phyloP scores from a whole-genome alignment of 2,797 vertebrate genomes.

The Thunnus albacares region DNA sequence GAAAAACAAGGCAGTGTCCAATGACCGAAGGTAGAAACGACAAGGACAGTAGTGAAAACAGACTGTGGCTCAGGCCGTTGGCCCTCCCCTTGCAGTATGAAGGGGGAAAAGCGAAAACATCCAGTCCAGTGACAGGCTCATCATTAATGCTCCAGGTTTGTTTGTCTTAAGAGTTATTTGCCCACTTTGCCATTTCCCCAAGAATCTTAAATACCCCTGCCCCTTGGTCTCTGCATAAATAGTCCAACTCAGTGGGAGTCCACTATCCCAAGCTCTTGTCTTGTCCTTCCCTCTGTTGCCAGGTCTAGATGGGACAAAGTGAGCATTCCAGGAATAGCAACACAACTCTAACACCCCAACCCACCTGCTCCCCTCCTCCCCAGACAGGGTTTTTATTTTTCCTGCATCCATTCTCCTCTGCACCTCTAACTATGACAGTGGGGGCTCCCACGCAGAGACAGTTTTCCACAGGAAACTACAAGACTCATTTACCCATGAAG shows the following conservation, averaged over 20 bases:
- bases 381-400: conserved; percentile 10
- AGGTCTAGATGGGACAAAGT: conserved; percentile 72
- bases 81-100: conserved; percentile 44
- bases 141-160: conserved; percentile 84
- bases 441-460: conserved; percentile 23
- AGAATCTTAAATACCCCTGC: conserved; percentile 84
- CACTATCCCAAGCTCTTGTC: conserved; percentile 55
- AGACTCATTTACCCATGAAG: conserved; percentile 29
- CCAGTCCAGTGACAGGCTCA: conserved; percentile 79
- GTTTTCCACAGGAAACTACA: conserved; percentile 36
- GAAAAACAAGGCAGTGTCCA: conserved; percentile 83
- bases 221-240: conserved; percentile 76
- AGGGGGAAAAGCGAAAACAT: conserved; percentile 79
- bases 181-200: conserved; percentile 86
- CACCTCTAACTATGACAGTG: conserved; percentile 20
- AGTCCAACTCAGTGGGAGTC: conserved; percentile 68
- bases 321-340: conserved; percentile 83
- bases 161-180: conserved; percentile 84
- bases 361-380: conserved; percentile 49
- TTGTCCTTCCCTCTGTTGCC: conserved; percentile 64
- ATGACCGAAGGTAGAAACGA: conserved; percentile 71
- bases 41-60: conserved; percentile 84
- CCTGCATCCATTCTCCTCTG: conserved; percentile 17
- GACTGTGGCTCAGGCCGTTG: conserved; percentile 49
- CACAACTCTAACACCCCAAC: conserved; percentile 51